Evolutionary conservation across 2,888 invertebrate species (phyloP).

Genomic region (Epiblema foenella): DNA sequence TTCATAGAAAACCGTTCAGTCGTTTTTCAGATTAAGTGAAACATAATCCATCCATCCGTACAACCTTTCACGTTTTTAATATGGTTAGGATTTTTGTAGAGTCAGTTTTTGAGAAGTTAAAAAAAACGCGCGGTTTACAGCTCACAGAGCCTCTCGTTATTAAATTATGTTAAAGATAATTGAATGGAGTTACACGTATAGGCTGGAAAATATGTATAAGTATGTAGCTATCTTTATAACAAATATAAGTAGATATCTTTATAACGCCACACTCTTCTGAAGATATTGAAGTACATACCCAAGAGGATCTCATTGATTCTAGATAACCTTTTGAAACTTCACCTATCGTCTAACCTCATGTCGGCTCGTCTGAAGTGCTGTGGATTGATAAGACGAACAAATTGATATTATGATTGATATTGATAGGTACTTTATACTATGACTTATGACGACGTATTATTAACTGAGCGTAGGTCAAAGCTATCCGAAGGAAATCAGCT

Average conservation of each 20-base stretch:
- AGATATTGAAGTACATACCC: neutral
- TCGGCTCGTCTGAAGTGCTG: constrained; percentile 24
- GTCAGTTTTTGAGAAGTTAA: no score
- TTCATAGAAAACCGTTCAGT: no score
- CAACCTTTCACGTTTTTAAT: no score
- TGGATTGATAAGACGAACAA: constrained; percentile 20
- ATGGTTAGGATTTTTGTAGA: no score
- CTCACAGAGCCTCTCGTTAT: no score
- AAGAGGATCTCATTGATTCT: constrained; percentile 2
- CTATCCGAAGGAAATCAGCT: constrained; percentile 2
- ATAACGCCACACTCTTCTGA: neutral
- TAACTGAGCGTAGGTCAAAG: constrained; percentile 12
- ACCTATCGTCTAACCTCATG: constrained; percentile 12
- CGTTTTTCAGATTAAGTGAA: no score
- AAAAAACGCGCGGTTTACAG: no score
- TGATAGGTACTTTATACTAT: neutral
- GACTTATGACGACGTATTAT: neutral
- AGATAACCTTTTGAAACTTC: constrained; percentile 25
- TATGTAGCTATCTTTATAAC: no score
- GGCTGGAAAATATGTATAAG: no score
- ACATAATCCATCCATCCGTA: no score
- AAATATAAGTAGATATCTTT: neutral
- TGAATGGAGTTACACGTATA: no score
- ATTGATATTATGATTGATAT: constrained; percentile 26
- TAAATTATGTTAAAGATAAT: no score